Evolutionary conservation across 2,797 vertebrate species (phyloP), one percentile per base, ranked within the genome.

Genomic region (Ibycter americanus): DNA sequence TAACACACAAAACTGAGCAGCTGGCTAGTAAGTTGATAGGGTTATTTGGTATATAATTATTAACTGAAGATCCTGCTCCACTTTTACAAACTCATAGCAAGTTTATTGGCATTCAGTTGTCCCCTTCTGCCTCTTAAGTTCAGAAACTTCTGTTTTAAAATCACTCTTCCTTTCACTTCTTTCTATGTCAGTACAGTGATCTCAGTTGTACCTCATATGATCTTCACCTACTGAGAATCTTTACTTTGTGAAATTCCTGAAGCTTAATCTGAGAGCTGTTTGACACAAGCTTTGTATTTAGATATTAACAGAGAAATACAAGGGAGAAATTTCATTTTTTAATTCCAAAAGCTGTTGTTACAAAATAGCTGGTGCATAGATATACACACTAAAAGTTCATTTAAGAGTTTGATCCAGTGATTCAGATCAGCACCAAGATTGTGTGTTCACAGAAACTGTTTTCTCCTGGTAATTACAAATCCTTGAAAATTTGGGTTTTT

Each of bases 401-500:
- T 11, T 38, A 36, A 27, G 29, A 42, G 26, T 80, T 63, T 65
- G 27, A 44, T 47, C 40, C 11, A 31, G 11, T 67, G 56, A 40
- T 90, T 86, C 58, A 68, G 11, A 34, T 62, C 12, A 61, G 15
- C 38, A 56, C 4, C 12, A 72, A 63, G 25, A 59, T 14, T 38
- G 27, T 58, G 5, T 81, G 17, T 71, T 93, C 51, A 38, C 12
- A 84, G 55, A 77, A 80, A 47, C 21, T 66, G 3, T 9, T 74
- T 90, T 93, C 73, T 31, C 9, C 3, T 56, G 23, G 20, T 47
- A 58, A 40, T 81, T 38, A 36, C 9, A 87, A 84, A 59, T 40
- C 15, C 31, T 79, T 12, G 9, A 56, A 13, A 49, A 38, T n/a
- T 4, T 1, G 1, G 2, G 2, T 0, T 1, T 1, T 66, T 56